Percentiles rank a stretch among this genome's conserved stretches.
Evolutionary conservation across 2,113 vertebrate genomes (phyloP).

Genomic region (Vireo altiloquus): DNA sequence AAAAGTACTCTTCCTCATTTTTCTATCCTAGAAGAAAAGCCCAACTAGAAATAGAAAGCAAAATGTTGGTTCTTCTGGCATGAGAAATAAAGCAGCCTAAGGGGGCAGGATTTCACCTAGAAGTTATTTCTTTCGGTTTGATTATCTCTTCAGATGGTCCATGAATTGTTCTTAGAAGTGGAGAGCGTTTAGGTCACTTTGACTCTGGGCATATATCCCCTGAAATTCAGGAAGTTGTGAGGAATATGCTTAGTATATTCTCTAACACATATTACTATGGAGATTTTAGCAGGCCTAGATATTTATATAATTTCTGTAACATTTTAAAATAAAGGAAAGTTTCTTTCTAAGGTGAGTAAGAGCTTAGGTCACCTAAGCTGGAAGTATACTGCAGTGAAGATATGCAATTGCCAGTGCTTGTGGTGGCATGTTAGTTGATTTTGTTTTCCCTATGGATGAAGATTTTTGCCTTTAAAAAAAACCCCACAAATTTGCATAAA

Average conservation of each 20-base stretch:
- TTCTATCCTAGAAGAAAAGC: neutral
- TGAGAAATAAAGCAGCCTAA: neutral
- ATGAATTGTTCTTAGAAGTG: neutral
- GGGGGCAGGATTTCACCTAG: neutral
- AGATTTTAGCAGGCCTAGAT: neutral
- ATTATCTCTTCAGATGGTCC: neutral
- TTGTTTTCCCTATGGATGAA: neutral
- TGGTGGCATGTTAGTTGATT: accelerated
- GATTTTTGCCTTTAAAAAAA: neutral
- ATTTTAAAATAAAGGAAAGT: neutral
- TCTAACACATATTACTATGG: neutral
- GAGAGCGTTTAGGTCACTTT: neutral
- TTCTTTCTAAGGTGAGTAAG: neutral
- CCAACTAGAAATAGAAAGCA: neutral
- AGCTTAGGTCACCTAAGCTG: neutral
- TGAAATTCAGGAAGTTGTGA: neutral
- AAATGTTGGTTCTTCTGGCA: neutral
- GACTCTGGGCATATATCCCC: neutral
- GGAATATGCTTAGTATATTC: neutral
- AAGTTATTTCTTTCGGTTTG: neutral
- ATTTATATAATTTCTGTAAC: neutral
- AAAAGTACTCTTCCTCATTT: neutral
- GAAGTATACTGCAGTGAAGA: neutral
- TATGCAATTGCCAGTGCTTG: accelerated
- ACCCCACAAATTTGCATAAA: neutral